A percentile compares a stretch with the other conserved stretches of the same genome.
Conservation (phyloP, 2,888 invertebrate species). For the Leptarthrus brevirostris region DNA sequence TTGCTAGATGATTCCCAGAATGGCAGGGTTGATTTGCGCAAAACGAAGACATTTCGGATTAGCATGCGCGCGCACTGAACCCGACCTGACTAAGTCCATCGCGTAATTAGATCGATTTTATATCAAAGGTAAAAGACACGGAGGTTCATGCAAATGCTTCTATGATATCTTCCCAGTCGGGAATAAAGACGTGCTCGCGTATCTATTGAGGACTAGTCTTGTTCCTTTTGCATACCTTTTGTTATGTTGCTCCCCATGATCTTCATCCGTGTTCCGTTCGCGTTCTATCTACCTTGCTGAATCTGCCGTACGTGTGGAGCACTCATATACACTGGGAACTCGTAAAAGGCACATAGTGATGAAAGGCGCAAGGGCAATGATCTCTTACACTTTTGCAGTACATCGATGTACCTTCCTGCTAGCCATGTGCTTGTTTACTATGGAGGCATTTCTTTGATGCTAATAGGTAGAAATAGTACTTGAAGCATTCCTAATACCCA, state of each 20-base stretch:
- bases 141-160: slow-evolving; percentile 26
- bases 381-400: slow-evolving; percentile 4
- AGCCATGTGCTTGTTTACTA: slow-evolving; percentile 13
- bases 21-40: background rate
- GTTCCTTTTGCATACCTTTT: slow-evolving; percentile 10
- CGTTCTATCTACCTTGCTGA: slow-evolving; percentile 15
- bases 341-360: slow-evolving; percentile 37
- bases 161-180: background rate
- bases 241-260: slow-evolving; percentile 31
- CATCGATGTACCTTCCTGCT: background rate
- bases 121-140: slow-evolving; percentile 12
- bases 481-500: slow-evolving; percentile 6
- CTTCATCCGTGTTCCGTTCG: slow-evolving; percentile 35
- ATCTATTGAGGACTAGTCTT: slow-evolving; percentile 15
- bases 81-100: background rate
- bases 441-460: slow-evolving; percentile 22
- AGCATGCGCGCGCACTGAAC: background rate
- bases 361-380: slow-evolving; percentile 39
- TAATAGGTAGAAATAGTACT: slow-evolving; percentile 28
- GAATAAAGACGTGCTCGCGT: slow-evolving; percentile 14
- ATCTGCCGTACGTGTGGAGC: slow-evolving; percentile 27
- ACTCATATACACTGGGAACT: slow-evolving; percentile 15
- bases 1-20: slow-evolving; percentile 8
- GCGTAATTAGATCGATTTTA: slow-evolving; percentile 39
- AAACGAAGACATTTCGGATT: slow-evolving; percentile 7